Percentiles rank a stretch among this genome's conserved stretches.
Evolutionary conservation across 2,888 invertebrate genomes (phyloP).

Genomic region (Ditula angustiorana): DNA sequence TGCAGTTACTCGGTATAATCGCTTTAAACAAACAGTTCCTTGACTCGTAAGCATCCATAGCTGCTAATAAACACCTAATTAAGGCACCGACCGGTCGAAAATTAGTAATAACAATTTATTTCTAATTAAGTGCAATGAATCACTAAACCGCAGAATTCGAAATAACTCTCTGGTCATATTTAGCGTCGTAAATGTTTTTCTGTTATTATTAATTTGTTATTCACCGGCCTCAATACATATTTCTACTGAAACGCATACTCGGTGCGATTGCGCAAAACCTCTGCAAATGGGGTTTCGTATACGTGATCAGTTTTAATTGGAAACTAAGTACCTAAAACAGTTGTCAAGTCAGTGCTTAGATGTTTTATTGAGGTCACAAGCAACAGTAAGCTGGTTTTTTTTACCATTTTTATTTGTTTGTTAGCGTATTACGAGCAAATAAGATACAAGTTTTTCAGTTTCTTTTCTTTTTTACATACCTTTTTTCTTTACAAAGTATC

Average conservation of each 20-base stretch:
- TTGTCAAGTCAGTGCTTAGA: constrained; percentile 3
- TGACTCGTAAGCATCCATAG: background rate
- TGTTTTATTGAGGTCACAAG: constrained; percentile 11
- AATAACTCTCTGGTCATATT: background rate
- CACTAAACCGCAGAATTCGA: constrained; percentile 15
- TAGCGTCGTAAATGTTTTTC: constrained; percentile 23
- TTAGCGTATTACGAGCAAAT: no score
- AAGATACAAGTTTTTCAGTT: no score
- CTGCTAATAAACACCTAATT: constrained; percentile 5
- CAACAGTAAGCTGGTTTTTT: background rate
- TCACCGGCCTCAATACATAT: constrained; percentile 44
- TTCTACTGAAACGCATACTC: constrained; percentile 28
- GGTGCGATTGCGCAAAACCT: constrained; percentile 30
- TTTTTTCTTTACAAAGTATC: no score
- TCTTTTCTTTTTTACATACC: no score
- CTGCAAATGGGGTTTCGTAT: constrained; percentile 31
- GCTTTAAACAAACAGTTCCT: background rate
- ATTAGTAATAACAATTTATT: constrained; percentile 15
- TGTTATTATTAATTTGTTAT: constrained; percentile 42
- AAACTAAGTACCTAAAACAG: constrained; percentile 3
- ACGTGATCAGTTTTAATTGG: constrained; percentile 36
- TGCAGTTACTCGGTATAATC: background rate
- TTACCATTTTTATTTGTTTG: no score
- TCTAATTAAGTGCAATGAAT: constrained; percentile 30
- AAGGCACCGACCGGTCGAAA: constrained; percentile 3